Conservation (phyloP, 2,113 vertebrate species). For the Orthochromis indermauri region DNA sequence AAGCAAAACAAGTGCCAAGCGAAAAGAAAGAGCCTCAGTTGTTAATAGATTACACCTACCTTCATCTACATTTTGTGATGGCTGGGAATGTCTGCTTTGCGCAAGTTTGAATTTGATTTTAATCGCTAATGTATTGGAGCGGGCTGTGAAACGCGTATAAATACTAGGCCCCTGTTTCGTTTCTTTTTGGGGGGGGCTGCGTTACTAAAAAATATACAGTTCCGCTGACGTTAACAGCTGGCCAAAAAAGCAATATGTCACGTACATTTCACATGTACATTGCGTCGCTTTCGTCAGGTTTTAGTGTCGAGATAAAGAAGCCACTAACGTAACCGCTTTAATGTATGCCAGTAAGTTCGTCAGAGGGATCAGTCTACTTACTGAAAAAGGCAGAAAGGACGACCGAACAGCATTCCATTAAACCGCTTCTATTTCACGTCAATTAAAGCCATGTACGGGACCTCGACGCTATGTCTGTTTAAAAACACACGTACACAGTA, state of each 20-base stretch:
- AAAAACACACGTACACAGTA: neutral
- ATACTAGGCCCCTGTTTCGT: neutral
- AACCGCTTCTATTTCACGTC: neutral
- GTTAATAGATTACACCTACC: neutral
- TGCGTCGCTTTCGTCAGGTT: neutral
- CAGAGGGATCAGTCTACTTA: constrained; percentile 39
- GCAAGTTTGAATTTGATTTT: neutral
- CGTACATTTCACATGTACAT: neutral
- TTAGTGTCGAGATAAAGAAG: neutral
- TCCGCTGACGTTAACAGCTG: neutral
- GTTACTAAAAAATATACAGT: neutral
- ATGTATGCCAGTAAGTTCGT: neutral
- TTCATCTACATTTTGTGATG: neutral
- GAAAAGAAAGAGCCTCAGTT: neutral
- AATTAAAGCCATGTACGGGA: neutral
- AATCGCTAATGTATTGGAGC: neutral
- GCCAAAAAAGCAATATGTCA: neutral
- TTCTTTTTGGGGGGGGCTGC: accelerated
- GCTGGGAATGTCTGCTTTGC: neutral
- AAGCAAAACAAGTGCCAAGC: neutral
- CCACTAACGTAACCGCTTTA: neutral
- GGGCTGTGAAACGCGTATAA: neutral
- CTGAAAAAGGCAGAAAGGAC: constrained; percentile 14
- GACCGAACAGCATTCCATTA: neutral
- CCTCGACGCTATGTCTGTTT: neutral